A percentile compares a stretch with the other conserved stretches of the same genome.
These are phyloP conservation scores for Melanotaenia maccullochi DNA, from an alignment of 2,797 vertebrate genomes.

Conservation along the genomic window DNA sequence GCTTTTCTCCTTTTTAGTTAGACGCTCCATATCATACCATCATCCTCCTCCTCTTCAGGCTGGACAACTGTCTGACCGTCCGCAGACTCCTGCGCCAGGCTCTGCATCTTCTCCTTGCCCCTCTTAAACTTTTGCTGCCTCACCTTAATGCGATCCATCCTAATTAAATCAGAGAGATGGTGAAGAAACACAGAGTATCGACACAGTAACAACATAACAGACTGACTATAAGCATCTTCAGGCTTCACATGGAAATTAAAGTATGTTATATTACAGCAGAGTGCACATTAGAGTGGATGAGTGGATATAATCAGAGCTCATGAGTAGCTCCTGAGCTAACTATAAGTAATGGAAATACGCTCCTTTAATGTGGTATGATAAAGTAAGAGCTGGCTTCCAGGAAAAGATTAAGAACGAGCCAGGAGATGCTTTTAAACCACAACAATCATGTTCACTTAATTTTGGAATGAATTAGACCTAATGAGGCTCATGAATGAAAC, in stretches of 20 bases:
- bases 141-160: conserved; percentile 99
- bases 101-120: conserved; percentile 97
- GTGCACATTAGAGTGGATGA: conserved; percentile 64
- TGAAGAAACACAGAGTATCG: conserved; percentile 54
- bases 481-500: conserved; percentile 6
- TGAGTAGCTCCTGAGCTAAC: conserved; percentile 42
- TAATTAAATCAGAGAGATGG: conserved; percentile 80
- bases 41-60: conserved; percentile 88
- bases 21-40: conserved; percentile 74
- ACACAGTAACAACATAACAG: conserved; percentile 48
- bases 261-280: conserved; percentile 42
- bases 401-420: conserved; percentile 38
- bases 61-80: conserved; percentile 85
- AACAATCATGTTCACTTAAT: conserved; percentile 23
- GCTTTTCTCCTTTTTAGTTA: background rate
- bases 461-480: conserved; percentile 3
- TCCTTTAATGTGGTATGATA: conserved; percentile 47
- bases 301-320: conserved; percentile 54
- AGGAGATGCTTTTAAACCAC: conserved; percentile 35
- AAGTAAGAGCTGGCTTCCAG: conserved; percentile 46
- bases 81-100: conserved; percentile 89
- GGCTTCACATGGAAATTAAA: conserved; percentile 63
- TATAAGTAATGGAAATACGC: conserved; percentile 64
- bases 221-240: conserved; percentile 48
- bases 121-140: conserved; percentile 98